phyloP scores from a whole-genome alignment of 2,113 vertebrate species.

The Coptodon bakossiorum region DNA sequence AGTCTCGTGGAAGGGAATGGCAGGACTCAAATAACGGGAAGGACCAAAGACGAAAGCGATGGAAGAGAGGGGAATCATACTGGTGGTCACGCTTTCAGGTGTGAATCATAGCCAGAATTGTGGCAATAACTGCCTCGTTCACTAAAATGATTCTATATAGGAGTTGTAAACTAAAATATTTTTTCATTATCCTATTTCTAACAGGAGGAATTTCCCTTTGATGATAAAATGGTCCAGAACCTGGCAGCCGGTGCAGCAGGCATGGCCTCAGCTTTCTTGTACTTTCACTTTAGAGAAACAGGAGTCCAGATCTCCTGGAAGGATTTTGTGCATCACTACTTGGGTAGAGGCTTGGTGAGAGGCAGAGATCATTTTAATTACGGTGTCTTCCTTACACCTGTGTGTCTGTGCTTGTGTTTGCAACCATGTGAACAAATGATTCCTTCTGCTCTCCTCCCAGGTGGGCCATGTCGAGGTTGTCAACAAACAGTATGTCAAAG shows the following conservation, averaged over 20 bases:
- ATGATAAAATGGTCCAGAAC: conserved; percentile 53
- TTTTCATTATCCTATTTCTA: neutral
- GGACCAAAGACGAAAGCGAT: neutral
- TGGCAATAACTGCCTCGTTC: neutral
- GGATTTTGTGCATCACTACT: conserved; percentile 71
- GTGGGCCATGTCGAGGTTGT: conserved; percentile 75
- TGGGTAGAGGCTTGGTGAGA: conserved; percentile 74
- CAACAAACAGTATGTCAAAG: conserved; percentile 76
- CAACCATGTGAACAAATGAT: neutral
- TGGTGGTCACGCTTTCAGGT: conserved; percentile 67
- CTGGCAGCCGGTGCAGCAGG: conserved; percentile 55
- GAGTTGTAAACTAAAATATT: neutral
- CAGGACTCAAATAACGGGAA: neutral
- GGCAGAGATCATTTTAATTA: neutral
- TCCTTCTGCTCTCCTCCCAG: conserved; percentile 29
- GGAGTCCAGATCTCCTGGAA: conserved; percentile 77
- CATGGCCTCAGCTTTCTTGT: conserved; percentile 59
- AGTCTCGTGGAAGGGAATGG: neutral
- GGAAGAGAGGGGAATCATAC: conserved; percentile 26
- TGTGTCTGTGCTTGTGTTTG: neutral
- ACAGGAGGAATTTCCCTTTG: conserved; percentile 70
- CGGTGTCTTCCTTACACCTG: neutral
- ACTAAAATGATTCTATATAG: neutral
- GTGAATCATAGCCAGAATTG: neutral
- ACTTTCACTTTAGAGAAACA: conserved; percentile 63